phyloP scores from a whole-genome alignment of 1,140 invertebrate species.

The Drosophila ambigua region DNA sequence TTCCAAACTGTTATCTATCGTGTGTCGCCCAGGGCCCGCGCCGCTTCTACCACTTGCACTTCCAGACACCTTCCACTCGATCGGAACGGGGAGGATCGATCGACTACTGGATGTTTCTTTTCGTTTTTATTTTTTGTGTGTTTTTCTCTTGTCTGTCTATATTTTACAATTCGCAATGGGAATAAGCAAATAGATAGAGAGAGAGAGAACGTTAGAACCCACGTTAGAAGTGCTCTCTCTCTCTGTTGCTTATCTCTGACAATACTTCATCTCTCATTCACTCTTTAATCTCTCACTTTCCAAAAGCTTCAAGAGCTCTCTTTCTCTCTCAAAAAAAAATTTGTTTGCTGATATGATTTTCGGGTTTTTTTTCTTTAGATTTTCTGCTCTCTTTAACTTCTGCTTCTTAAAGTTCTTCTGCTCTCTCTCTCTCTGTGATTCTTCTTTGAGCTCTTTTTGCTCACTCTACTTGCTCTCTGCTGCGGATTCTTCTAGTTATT shows the following conservation, averaged over 20 bases:
- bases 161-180: slow-evolving; percentile 41
- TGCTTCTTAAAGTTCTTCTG: slow-evolving; percentile 9
- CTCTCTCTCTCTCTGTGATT: too few relatives aligned
- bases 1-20: slow-evolving; percentile 16
- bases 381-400: slow-evolving; percentile 2
- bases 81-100: slow-evolving; percentile 9
- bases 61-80: slow-evolving; percentile 12
- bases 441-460: too few relatives aligned
- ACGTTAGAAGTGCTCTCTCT: too few relatives aligned
- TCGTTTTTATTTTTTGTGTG: slow-evolving; percentile 24
- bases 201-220: slow-evolving; percentile 15
- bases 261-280: too few relatives aligned
- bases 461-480: too few relatives aligned
- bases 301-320: slow-evolving; percentile 37
- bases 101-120: slow-evolving; percentile 19
- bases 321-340: slow-evolving; percentile 55
- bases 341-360: slow-evolving; percentile 69
- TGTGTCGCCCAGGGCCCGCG: slow-evolving; percentile 19
- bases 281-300: slow-evolving; percentile 12
- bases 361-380: slow-evolving; percentile 26
- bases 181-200: slow-evolving; percentile 11
- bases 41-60: background rate
- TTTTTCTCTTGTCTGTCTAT: slow-evolving; percentile 37
- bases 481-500: slow-evolving; percentile 17
- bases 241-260: too few relatives aligned